Percentiles rank a stretch among this genome's conserved stretches.
Evolutionary conservation across 2,797 vertebrate genomes (phyloP).

Genomic region (Salmo trutta): DNA sequence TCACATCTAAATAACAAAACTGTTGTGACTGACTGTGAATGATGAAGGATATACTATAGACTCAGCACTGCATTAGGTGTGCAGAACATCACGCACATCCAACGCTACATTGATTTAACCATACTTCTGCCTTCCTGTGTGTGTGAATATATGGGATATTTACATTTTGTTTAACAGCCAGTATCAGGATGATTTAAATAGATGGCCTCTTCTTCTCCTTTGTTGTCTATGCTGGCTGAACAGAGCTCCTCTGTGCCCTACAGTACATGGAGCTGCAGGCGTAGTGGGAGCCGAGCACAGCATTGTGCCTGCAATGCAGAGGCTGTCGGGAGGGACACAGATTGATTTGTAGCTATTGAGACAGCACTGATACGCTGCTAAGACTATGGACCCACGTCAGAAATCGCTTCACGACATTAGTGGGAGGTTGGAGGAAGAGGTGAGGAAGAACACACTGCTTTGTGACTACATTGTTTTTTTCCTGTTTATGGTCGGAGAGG

Average conservation of each 20-base stretch:
- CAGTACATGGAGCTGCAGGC: conserved; percentile 39
- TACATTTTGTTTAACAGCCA: background rate
- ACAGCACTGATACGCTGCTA: conserved; percentile 63
- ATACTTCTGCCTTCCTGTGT: background rate
- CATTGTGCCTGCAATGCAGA: conserved; percentile 75
- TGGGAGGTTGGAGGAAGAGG: conserved; percentile 34
- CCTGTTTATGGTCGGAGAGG: background rate
- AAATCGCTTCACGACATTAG: conserved; percentile 49
- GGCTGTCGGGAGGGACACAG: conserved; percentile 62
- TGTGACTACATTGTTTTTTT: conserved; percentile 3
- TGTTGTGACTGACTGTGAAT: background rate
- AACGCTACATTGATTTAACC: background rate
- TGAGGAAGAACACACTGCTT: conserved; percentile 20
- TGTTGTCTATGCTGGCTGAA: conserved; percentile 20
- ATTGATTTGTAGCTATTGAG: conserved; percentile 77
- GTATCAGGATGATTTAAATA: background rate
- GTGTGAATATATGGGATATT: background rate
- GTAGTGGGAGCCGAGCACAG: conserved; percentile 35
- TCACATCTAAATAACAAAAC: background rate
- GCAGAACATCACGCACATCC: background rate
- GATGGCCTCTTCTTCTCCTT: background rate
- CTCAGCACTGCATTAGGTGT: background rate
- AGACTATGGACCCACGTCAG: conserved; percentile 59
- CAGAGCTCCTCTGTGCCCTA: conserved; percentile 29
- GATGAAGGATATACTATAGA: background rate